A percentile compares a stretch with the other conserved stretches of the same genome.
phyloP scores from a whole-genome alignment of 2,888 invertebrate species.

The Caenorhabditis sp. region DNA sequence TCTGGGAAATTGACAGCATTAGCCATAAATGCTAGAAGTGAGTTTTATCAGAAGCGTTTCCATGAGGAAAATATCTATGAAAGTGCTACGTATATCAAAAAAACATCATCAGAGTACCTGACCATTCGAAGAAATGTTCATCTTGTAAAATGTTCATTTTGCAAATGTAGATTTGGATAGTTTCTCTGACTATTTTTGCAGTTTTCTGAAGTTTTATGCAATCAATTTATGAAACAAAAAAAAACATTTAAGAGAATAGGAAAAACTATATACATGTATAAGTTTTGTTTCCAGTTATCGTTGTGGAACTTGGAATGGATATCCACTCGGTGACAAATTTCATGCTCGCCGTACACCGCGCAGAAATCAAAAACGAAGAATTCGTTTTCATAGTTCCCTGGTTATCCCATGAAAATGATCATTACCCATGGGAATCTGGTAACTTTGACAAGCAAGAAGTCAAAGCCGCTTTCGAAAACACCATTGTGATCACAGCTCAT shows the following conservation, averaged over 20 bases:
- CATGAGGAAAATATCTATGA: no score
- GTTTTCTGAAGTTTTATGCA: no score
- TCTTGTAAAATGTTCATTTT: no score
- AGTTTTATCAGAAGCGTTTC: no score
- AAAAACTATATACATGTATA: no score
- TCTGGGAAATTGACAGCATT: conserved; percentile 58
- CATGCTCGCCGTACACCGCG: conserved; percentile 62
- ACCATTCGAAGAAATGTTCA: no score
- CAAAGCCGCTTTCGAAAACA: conserved; percentile 63
- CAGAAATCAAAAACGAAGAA: conserved; percentile 62
- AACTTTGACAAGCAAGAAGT: conserved; percentile 69
- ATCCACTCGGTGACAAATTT: conserved; percentile 61
- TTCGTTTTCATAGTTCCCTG: conserved; percentile 69
- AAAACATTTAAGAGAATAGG: no score
- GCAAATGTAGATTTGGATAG: no score
- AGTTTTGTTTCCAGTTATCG: conserved; percentile 58
- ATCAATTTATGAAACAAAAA: no score
- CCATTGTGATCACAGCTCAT: conserved; percentile 69
- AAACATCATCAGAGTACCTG: no score
- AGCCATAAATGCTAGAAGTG: conserved; percentile 56
- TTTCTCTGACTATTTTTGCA: no score
- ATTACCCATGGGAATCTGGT: conserved; percentile 69
- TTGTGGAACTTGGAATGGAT: conserved; percentile 69
- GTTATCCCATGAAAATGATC: conserved; percentile 68
- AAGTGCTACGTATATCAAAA: no score